Evolutionary conservation across 2,113 vertebrate genomes (phyloP).

Genomic region (Microcebus murinus): DNA sequence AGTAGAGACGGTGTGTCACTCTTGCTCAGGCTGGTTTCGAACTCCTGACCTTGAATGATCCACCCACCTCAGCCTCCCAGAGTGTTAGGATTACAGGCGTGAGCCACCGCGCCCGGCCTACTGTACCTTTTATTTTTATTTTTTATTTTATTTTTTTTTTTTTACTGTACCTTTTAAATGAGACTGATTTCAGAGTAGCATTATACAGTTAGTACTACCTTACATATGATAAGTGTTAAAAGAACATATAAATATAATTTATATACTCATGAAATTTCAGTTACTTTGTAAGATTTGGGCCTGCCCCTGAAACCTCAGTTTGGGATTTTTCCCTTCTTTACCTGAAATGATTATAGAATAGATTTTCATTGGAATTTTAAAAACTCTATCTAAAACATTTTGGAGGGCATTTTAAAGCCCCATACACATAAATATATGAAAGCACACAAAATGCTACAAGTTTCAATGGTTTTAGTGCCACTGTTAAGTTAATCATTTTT

Average conservation of each 20-base stretch:
- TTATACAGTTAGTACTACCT: slow-evolving; percentile 16
- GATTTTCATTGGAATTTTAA: slow-evolving; percentile 47
- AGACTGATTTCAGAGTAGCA: neutral
- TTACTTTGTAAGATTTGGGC: slow-evolving; percentile 68
- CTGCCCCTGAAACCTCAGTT: neutral
- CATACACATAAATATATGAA: slow-evolving; percentile 46
- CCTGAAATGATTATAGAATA: slow-evolving; percentile 53
- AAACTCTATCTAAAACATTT: neutral
- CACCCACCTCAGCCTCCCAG: too few species aligned
- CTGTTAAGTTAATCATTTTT: neutral
- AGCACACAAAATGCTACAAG: slow-evolving; percentile 21
- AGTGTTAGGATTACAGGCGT: too few species aligned
- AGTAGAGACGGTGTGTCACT: too few species aligned
- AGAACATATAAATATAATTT: slow-evolving; percentile 33
- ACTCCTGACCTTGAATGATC: too few species aligned
- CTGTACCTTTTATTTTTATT: neutral
- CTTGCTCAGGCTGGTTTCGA: too few species aligned
- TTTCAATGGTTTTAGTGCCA: neutral
- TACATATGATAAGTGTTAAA: slow-evolving; percentile 19
- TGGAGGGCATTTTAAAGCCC: neutral
- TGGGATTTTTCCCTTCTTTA: slow-evolving; percentile 3
- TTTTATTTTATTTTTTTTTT: too few species aligned
- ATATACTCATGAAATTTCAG: slow-evolving; percentile 17
- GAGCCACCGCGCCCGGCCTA: neutral
- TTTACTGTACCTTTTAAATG: neutral